phyloP scores from a whole-genome alignment of 2,797 vertebrate species.

The Pangasius macronema region DNA sequence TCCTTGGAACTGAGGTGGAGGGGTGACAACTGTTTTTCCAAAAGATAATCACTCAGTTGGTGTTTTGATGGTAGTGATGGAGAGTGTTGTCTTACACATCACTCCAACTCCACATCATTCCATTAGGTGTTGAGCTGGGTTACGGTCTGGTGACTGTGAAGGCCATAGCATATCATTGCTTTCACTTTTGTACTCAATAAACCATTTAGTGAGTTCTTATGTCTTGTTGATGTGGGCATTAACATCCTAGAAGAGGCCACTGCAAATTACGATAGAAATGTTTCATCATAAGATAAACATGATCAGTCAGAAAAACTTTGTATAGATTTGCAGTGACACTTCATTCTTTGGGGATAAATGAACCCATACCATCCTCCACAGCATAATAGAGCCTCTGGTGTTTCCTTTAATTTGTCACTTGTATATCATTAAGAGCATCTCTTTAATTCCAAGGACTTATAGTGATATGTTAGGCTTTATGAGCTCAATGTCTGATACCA shows the following conservation, averaged over 20 bases:
- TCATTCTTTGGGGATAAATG: neutral
- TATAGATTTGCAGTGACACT: neutral
- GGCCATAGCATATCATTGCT: neutral
- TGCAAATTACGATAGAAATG: neutral
- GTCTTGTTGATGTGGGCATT: neutral
- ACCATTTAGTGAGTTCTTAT: neutral
- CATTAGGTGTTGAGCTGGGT: neutral
- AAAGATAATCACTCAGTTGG: neutral
- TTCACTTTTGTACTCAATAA: neutral
- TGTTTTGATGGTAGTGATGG: neutral
- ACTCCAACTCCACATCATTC: neutral
- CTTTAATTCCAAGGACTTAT: neutral
- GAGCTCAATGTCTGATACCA: slow-evolving; percentile 22
- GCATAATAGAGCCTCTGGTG: neutral
- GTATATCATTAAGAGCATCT: neutral
- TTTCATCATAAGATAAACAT: no score
- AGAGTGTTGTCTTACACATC: neutral
- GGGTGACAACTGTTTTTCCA: neutral
- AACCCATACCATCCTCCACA: neutral
- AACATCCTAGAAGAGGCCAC: neutral
- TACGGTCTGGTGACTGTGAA: neutral
- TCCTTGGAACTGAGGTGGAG: neutral
- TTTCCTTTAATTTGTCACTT: neutral
- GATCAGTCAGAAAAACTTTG: neutral
- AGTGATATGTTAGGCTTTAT: neutral